Base-by-base conservation (phyloP, 2,797 vertebrate genomes). In the Molossus alvarezi region DNA sequence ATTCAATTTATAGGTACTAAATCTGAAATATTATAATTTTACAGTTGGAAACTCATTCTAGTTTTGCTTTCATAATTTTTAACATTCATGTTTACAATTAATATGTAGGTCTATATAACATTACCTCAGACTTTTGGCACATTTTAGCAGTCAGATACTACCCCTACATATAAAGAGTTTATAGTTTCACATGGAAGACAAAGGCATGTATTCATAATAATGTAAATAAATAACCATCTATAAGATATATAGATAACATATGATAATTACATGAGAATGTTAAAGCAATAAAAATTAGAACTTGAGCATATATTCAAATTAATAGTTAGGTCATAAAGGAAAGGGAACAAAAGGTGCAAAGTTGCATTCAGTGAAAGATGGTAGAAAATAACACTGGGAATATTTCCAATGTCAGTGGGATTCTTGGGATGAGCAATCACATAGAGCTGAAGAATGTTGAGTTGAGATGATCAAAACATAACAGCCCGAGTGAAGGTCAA, bases 1-100 rank as follows among this genome's bases (percentile, higher is more conserved):
- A 95, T 57, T 96, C 29, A n/a, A 82, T 64, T 92, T 93, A 83
- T 33, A 58, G 64, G 83, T 79, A 75, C 25, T 55, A 91, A 92
- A 48, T 90, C 72, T 71, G 62, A 73, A 75, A 58, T 25, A 55
- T 83, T 91, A 60, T 45, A 90, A 71, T 93, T 97, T 85, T 86
- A 75, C 2, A 82, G 33, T 95, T 93, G 48, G n/a, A 94, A 82
- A 82, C 15, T 51, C 45, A 79, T 73, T 82, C 48, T 48, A 73
- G 25, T 57, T 89, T 77, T 95, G 23, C 10, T 86, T 73, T 83
- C 57, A 77, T 9, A 71, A 23, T 53, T 91, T 92, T 88, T 92
- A 65, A 23, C 53, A 91, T 94, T 86, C 25, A 69, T 82, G 37
- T 81, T 88, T 51, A 72, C 33, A 81, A 27, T 81, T 81, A 75